A percentile compares a stretch with the other conserved stretches of the same genome.
Conservation (phyloP, 2,113 vertebrate genomes). For the Sinocyclocheilus rhinocerous region DNA sequence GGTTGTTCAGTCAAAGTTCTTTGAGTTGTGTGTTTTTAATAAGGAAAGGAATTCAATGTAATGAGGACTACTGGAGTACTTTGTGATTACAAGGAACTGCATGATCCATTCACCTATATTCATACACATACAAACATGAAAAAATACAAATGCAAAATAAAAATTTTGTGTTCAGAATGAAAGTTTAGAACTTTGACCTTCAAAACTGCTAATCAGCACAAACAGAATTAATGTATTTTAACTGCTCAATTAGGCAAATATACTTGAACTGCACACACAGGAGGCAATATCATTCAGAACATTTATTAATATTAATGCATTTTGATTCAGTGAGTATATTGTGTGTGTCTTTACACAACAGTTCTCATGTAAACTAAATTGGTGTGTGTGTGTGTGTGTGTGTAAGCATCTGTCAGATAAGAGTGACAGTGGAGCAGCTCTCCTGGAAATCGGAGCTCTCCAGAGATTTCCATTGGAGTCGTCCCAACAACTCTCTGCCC, state of each 20-base stretch:
- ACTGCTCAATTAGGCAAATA: neutral
- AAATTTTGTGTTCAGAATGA: neutral
- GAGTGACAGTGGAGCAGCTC: conserved; percentile 1
- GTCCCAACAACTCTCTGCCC: neutral
- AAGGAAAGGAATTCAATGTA: neutral
- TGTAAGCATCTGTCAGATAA: conserved; percentile 24
- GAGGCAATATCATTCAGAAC: neutral
- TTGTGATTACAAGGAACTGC: neutral
- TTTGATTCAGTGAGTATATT: neutral
- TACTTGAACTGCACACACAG: neutral
- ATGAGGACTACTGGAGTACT: neutral
- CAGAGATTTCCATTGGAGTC: conserved; percentile 16
- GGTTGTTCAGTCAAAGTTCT: conserved; percentile 21
- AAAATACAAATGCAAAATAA: neutral
- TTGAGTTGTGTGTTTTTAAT: neutral
- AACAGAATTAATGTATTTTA: neutral
- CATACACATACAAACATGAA: neutral
- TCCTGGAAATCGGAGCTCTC: conserved; percentile 14
- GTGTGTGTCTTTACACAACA: too few species aligned
- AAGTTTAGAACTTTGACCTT: neutral
- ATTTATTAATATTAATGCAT: neutral
- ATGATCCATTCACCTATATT: neutral
- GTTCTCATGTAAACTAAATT: neutral
- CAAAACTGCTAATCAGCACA: neutral
- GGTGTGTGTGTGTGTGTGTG: neutral